phyloP scores from a whole-genome alignment of 2,888 invertebrate genomes.

The Alentia gelatinosa region DNA sequence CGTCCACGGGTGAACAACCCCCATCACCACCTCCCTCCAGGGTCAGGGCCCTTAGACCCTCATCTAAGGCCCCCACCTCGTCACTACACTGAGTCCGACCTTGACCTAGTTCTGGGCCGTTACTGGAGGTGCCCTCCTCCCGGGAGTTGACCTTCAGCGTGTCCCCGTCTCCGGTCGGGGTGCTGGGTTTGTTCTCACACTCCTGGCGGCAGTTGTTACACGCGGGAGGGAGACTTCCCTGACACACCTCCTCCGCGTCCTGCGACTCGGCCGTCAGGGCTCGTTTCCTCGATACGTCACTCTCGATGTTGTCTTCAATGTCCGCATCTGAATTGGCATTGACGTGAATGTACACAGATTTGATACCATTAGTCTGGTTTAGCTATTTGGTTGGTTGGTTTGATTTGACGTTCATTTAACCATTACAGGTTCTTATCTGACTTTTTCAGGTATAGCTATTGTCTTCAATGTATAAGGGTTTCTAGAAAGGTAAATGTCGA shows the following conservation, averaged over 20 bases:
- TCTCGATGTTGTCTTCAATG: slow-evolving; percentile 80
- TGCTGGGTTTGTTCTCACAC: not conserved
- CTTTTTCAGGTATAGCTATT: not conserved
- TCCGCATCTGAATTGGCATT: slow-evolving; percentile 77
- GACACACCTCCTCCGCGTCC: not conserved
- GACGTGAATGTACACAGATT: no score
- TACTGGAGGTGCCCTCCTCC: not conserved
- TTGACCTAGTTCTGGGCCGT: not conserved
- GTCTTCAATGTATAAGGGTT: no score
- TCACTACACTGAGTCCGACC: not conserved
- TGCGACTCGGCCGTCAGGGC: not conserved
- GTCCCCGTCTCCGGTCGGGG: not conserved
- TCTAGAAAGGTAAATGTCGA: no score
- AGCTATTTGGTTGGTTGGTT: no score
- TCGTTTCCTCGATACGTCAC: slow-evolving; percentile 70
- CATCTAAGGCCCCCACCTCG: not conserved
- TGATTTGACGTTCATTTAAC: no score
- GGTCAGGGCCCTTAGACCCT: not conserved
- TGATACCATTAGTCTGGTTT: not conserved
- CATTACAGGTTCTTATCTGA: no score
- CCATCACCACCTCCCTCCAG: not conserved
- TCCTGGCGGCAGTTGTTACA: not conserved
- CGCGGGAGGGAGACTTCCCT: not conserved
- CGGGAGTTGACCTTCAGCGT: not conserved
- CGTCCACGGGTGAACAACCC: no score